Conservation (phyloP, 2,113 vertebrate species). For the Aleadryas rufinucha region DNA sequence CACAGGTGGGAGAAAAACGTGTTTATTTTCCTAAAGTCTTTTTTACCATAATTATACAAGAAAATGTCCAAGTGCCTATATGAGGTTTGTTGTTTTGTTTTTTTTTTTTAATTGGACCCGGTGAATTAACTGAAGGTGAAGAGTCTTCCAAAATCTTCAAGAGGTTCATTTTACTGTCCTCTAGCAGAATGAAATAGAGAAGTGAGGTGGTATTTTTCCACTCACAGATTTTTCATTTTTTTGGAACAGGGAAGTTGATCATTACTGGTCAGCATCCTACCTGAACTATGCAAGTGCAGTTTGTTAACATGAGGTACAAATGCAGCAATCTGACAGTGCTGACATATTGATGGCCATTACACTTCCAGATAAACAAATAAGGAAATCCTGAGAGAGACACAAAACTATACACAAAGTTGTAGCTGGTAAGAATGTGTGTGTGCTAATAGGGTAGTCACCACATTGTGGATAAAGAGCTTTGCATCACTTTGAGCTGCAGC, state of each 20-base stretch:
- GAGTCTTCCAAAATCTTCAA: not conserved
- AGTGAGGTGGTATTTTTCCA: not conserved
- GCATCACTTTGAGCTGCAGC: not conserved
- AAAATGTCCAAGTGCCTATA: not conserved
- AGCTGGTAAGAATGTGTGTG: not conserved
- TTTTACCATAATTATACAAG: not conserved
- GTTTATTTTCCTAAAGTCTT: not conserved
- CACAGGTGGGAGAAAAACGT: not conserved
- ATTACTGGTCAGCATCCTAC: not conserved
- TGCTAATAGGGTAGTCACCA: not conserved
- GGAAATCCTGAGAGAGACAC: not conserved
- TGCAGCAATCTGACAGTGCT: not conserved
- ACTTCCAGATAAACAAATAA: not conserved
- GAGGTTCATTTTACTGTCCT: not conserved
- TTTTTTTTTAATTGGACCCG: not conserved
- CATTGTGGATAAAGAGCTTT: not conserved
- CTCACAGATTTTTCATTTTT: not conserved
- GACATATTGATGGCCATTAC: not conserved
- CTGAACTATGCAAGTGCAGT: not conserved
- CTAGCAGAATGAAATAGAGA: not conserved
- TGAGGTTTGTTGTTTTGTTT: accelerated
- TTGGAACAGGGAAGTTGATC: not conserved
- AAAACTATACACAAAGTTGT: not conserved
- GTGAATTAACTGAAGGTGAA: not conserved
- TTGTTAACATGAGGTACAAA: not conserved